phyloP scores from a whole-genome alignment of 2,888 invertebrate species.

The Physocephala rufipes region DNA sequence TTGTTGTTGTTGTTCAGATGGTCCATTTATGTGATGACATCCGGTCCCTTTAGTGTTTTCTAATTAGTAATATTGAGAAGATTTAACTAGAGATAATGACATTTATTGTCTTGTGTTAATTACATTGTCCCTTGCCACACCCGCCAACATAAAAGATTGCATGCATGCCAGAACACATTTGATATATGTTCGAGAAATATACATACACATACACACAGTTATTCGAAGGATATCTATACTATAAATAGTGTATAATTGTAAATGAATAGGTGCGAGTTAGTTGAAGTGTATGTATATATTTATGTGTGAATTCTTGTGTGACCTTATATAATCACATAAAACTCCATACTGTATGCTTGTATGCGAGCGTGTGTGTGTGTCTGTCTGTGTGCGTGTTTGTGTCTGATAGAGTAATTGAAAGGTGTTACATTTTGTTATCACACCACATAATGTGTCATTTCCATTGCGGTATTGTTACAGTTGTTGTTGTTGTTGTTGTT shows the following conservation, averaged over 20 bases:
- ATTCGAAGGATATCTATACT: not conserved
- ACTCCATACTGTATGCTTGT: not conserved
- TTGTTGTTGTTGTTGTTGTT: slow-evolving; percentile 18
- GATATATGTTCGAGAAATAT: not conserved
- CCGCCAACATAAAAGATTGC: not conserved
- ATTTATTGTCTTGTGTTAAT: slow-evolving; percentile 43
- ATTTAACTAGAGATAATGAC: slow-evolving; percentile 41
- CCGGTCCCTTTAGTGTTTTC: slow-evolving; percentile 27
- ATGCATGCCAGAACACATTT: not conserved
- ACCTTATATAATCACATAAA: no score
- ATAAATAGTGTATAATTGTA: no score
- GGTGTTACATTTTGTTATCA: slow-evolving; percentile 8
- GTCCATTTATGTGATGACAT: slow-evolving; percentile 40
- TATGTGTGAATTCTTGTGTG: not conserved
- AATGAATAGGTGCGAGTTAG: not conserved
- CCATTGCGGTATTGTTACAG: not conserved
- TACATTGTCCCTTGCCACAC: slow-evolving; percentile 36
- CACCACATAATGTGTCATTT: slow-evolving; percentile 12
- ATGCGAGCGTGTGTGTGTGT: not conserved
- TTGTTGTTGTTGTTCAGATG: slow-evolving; percentile 18
- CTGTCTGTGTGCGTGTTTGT: not conserved
- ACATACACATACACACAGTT: not conserved
- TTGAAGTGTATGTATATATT: not conserved
- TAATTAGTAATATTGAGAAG: slow-evolving; percentile 43
- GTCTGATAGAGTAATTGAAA: slow-evolving; percentile 3